Evolutionary conservation across 2,888 invertebrate species (phyloP), one percentile per base, ranked within the genome.

Genomic region (Athalia rosae): DNA sequence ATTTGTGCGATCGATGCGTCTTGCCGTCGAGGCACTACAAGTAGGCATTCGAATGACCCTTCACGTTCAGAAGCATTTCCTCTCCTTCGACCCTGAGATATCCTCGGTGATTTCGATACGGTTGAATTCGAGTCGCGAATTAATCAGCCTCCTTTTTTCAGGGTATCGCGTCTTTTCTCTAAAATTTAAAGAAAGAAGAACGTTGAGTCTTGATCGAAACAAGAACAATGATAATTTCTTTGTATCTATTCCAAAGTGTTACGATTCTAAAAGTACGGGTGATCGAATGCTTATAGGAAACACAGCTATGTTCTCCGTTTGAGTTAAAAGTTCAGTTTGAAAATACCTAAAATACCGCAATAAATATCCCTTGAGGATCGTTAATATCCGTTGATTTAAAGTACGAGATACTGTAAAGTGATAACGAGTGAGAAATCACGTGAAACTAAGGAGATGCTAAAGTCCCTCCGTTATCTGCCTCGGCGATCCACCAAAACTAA

Each of bases 1-100:
- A 74, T 74, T 74, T 61, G 74, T 41, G 47, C 61, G 48, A 74
- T 74, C 58, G 61, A 74, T 71, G 58, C 71, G 58, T 74, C 62
- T 61, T 15, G 28, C 61, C 62, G 28, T 74, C 47, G 62, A 61
- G 48, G 6, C 61, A 62, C 62, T 74, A 74, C 61, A 11, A n/a
- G 47, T 6, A 48, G 61, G 74, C 50, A 74, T 74, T 74, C 48
- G 28, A 59, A 48, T 48, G 59, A 74, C 61, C 59, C 48, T 47
- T 59, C 74, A 74, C 28, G 47, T 59, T 48, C 74, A 48, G 7
- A 7, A 48, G 61, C 48, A 61, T 45, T 56, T 62, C 7, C 41
- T 74, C 11, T 13, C 50, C 45, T 47, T 71, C 59, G 28, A 59
- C 28, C 28, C 28, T 28, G 45, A 45, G 45, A 45, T 58, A 28